Evolutionary conservation across 2,888 invertebrate species (phyloP).

Genomic region (Drosophila anomelani): DNA sequence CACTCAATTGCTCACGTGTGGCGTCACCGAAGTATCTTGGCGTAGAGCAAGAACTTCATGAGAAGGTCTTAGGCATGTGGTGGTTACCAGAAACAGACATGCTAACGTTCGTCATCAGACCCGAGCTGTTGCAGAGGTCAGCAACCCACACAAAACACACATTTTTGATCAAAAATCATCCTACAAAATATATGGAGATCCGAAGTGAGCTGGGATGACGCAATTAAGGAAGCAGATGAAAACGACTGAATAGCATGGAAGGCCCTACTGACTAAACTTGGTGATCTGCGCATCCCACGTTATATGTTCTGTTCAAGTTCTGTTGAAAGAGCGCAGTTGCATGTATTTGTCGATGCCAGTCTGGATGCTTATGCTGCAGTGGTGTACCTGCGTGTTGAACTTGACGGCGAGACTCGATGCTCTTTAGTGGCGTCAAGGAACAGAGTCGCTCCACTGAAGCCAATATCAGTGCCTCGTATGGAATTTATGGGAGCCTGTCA

Average conservation of each 20-base stretch:
- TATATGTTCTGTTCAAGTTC: not conserved
- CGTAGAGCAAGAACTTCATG: no score
- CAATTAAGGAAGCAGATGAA: not conserved
- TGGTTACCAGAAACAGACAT: no score
- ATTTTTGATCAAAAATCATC: not conserved
- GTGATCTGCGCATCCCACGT: not conserved
- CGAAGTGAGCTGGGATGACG: not conserved
- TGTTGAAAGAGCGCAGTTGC: not conserved
- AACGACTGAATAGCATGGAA: not conserved
- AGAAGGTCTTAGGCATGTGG: no score
- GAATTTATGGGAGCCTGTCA: no score
- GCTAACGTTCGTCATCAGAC: no score
- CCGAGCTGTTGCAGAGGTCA: no score
- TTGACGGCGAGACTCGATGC: not conserved
- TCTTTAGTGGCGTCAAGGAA: not conserved
- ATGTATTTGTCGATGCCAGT: not conserved
- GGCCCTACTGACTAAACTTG: no score
- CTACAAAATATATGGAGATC: constrained; percentile 4
- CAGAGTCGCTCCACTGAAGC: no score
- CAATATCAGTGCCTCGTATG: not conserved
- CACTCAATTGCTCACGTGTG: no score
- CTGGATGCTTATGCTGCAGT: not conserved
- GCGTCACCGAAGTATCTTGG: no score
- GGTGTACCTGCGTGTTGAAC: not conserved
- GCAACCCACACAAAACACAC: no score